Evolutionary conservation across 2,113 vertebrate genomes (phyloP), one percentile per base, ranked within the genome.

Genomic region (Motacilla alba): DNA sequence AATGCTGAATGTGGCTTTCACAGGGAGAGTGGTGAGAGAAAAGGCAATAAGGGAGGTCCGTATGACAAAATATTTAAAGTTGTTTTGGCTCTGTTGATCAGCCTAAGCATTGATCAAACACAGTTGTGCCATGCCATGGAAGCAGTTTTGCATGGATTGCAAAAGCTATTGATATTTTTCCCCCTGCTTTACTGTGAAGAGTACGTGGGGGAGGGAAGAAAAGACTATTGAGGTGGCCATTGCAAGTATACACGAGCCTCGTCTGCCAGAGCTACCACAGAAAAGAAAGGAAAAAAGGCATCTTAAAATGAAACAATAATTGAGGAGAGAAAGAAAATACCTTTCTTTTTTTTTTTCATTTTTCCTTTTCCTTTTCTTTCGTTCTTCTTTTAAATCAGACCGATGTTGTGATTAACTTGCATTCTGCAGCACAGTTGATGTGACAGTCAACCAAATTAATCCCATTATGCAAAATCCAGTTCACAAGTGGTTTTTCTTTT

Each of bases 391-490:
- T 94, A 94, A 95, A 97, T 95, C 97, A 94, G 93, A 93, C 87
- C 79, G 64, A 97, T 97, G 97, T 96, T 98, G 96, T 97, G 98
- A 98, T 98, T 97, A 97, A 97, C 98, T 98, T 97, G 97, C 97
- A 97, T 97, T 98, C 96, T 93, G 91, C 96, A 95, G 97, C 93
- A 83, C 58, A 97, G 97, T 97, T 97, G 97, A 96, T 97, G 90
- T 98, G 98, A 98, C 98, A 98, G 98, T 97, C 97, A 96, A 97
- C 97, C 98, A 98, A 97, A 98, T 98, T 98, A 98, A 98, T 98
- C 98, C 98, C 98, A 98, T 98, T 98, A 98, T 98, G 98, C 97
- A 98, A 98, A 98, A 98, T 97, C 97, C 96, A 96, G 98, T 98
- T 98, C 98, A 98, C 97, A 98, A 98, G 97, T 97, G 97, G 96